These are phyloP conservation scores for Cydia splendana DNA, from an alignment of 1,140 invertebrate genomes.

Conservation along the genomic window DNA sequence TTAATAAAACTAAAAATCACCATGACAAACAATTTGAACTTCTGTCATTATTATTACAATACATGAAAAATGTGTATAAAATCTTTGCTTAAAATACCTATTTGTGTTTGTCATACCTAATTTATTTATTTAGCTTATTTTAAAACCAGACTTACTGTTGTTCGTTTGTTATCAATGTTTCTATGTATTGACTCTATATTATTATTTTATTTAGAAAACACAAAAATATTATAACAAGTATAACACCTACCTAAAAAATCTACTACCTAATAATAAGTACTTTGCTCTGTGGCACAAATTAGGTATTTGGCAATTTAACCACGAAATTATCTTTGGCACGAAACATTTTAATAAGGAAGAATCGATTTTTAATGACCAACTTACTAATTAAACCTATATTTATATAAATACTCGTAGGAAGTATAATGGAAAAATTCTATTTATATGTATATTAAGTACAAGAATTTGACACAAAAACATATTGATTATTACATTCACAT, in stretches of 20 bases:
- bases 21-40: slow-evolving; percentile 6
- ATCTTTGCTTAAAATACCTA: slow-evolving; percentile 16
- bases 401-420: not conserved
- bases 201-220: not conserved
- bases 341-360: slow-evolving; percentile 1
- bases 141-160: slow-evolving; percentile 25
- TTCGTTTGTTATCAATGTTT: slow-evolving; percentile 11
- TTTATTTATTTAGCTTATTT: slow-evolving; percentile 17
- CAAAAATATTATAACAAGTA: not conserved
- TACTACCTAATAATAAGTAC: not conserved
- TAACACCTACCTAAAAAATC: not conserved
- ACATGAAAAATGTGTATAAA: slow-evolving; percentile 29
- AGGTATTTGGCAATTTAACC: slow-evolving; percentile 2
- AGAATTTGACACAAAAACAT: slow-evolving; percentile 4
- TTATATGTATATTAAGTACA: not conserved
- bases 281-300: not conserved
- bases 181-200: not conserved
- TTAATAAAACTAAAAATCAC: not conserved
- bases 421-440: not conserved
- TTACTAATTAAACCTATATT: not conserved
- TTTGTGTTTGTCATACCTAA: slow-evolving; percentile 19
- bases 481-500: not conserved
- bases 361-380: not conserved
- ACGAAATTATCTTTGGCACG: not conserved
- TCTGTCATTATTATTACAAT: slow-evolving; percentile 26